Evolutionary conservation across 2,113 vertebrate species (phyloP).

Genomic region (Sclerurus mexicanus): DNA sequence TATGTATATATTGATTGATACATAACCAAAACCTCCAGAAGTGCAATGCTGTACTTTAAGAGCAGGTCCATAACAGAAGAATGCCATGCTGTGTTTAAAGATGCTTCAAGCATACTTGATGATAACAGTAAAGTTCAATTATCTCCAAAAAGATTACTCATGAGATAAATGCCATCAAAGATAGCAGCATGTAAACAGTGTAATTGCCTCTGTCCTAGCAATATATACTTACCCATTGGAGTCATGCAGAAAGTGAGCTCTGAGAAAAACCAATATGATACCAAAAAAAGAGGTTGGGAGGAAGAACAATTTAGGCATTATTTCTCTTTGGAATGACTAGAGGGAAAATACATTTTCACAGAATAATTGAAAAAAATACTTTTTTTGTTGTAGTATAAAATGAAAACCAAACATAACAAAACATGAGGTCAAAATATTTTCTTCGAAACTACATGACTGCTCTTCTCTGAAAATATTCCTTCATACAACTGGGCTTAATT

Average conservation of each 20-base stretch:
- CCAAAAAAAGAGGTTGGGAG: neutral
- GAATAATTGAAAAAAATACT: neutral
- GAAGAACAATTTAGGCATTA: neutral
- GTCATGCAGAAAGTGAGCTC: neutral
- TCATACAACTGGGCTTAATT: neutral
- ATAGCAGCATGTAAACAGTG: neutral
- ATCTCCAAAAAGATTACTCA: neutral
- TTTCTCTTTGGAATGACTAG: neutral
- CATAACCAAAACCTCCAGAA: neutral
- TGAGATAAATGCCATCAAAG: neutral
- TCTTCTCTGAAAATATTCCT: neutral
- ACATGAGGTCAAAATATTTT: neutral
- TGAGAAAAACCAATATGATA: neutral
- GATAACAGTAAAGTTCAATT: neutral
- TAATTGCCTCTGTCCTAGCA: neutral
- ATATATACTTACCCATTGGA: neutral
- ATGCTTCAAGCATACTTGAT: neutral
- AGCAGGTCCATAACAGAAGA: neutral
- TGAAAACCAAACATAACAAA: neutral
- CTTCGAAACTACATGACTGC: neutral
- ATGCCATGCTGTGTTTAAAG: neutral
- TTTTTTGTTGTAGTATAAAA: neutral
- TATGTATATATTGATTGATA: neutral
- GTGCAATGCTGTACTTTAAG: neutral
- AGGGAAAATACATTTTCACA: neutral